A percentile compares a stretch with the other conserved stretches of the same genome.
Conservation (phyloP, 2,113 vertebrate species). For the Cephalopholis sonnerati region DNA sequence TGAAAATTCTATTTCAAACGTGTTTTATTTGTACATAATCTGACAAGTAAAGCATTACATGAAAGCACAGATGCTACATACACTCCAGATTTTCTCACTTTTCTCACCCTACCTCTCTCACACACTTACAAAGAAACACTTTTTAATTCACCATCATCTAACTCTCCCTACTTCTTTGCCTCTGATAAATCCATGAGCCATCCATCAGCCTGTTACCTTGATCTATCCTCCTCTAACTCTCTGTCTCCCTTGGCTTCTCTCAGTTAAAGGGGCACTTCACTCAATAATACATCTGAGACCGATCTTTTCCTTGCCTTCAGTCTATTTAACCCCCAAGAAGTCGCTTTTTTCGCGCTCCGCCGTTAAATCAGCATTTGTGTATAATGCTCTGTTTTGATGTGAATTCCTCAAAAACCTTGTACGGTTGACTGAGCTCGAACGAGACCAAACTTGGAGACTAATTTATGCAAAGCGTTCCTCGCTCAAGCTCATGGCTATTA, state of each 20-base stretch:
- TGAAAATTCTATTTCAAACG: constrained; percentile 7
- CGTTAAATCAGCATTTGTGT: constrained; percentile 4
- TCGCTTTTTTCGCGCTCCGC: background rate
- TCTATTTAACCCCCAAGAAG: constrained; percentile 30
- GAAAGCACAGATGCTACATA: constrained; percentile 18
- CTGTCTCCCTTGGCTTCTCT: constrained; percentile 31
- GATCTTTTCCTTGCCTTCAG: constrained; percentile 21
- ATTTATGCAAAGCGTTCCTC: constrained; percentile 4
- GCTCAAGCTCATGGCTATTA: constrained; percentile 4
- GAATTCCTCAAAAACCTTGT: constrained; percentile 26
- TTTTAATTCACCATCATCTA: constrained; percentile 34
- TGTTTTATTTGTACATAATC: constrained; percentile 23
- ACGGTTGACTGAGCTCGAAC: background rate
- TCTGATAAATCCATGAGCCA: constrained; percentile 46
- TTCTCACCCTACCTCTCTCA: constrained; percentile 10
- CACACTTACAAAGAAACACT: constrained; percentile 9
- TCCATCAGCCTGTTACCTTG: constrained; percentile 50
- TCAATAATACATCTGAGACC: constrained; percentile 62
- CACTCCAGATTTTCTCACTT: background rate
- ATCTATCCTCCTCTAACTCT: constrained; percentile 30
- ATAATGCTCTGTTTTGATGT: background rate
- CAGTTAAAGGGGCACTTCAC: constrained; percentile 53
- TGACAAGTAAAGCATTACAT: constrained; percentile 6
- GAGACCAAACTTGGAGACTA: background rate
- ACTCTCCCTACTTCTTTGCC: constrained; percentile 23